Base-by-base conservation (phyloP, 2,888 invertebrate genomes). In the Aleiodes leptofemur region DNA sequence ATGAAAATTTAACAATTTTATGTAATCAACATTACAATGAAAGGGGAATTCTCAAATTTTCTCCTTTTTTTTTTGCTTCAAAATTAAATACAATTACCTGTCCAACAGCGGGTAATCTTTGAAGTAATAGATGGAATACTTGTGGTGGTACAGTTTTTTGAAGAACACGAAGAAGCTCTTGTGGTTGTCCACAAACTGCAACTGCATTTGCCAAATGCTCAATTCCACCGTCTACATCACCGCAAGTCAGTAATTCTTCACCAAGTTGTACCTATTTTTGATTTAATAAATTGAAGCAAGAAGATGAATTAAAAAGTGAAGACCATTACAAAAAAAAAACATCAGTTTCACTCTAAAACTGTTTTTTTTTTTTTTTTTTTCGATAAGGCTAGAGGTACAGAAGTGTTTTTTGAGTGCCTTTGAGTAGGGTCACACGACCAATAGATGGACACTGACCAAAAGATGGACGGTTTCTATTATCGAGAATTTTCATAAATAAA, bases 131-230 rank as follows among this genome's bases (percentile, higher is more conserved):
- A 85, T 96, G 95, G 93, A 98, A 99, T 89, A 98, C 96, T 86
- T 96, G 96, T 23, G 97, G 96, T 74, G 99, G 98, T 90, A 99
- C 92, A 50, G 98, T 98, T 90, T 98, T 97, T 90, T 98, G 97
- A 72, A 99, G 92, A 77, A 97, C 95, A 87, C 95, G 94, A 69
- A 98, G 92, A 71, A 98, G 91, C 88, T 97, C 96, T 84, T 95
- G 94, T 0, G 97, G 96, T 89, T 99, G 98, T 11, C 98, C 98
- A 88, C 99, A 99, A 34, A 99, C 96, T 4, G 97, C 96, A n/a
- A 99, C 96, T 8, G 99, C 99, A 90, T 97, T 98, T 57, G 97
- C 96, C 82, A 99, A 93, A 91, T 99, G 99, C 89, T 98, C 97
- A 69, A 98, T 96, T 51, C 98, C 99, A 61, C 94, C 95, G 81